A percentile compares a stretch with the other conserved stretches of the same genome.
These are phyloP conservation scores for Trissolcus japonicus DNA, from an alignment of 2,888 invertebrate species.

Conservation along the genomic window DNA sequence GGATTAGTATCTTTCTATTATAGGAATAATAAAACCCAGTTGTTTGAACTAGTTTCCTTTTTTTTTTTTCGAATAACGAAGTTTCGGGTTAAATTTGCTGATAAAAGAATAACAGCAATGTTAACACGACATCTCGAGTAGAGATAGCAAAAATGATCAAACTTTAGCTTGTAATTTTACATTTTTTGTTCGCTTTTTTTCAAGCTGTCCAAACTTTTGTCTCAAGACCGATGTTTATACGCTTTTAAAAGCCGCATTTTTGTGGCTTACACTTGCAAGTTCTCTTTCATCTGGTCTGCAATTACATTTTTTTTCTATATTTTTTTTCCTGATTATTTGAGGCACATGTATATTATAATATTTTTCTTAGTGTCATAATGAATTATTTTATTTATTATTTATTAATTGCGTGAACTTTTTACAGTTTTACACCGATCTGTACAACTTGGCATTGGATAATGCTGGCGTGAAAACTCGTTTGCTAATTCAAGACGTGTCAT, in stretches of 20 bases:
- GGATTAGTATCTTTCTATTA: conserved; percentile 17
- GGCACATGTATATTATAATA: background rate
- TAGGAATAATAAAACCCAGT: conserved; percentile 21
- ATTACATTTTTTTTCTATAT: too few relatives aligned
- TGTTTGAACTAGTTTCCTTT: conserved; percentile 14
- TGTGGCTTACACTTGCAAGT: too few relatives aligned
- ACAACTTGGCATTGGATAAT: conserved; percentile 82
- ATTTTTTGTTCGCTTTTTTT: conserved; percentile 20
- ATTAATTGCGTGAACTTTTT: conserved; percentile 2
- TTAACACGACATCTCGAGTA: background rate
- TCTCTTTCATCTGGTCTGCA: too few relatives aligned
- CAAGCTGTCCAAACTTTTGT: conserved; percentile 33
- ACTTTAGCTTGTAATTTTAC: conserved; percentile 28
- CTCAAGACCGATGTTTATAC: conserved; percentile 15
- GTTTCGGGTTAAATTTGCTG: conserved; percentile 25
- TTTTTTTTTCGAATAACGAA: conserved; percentile 12
- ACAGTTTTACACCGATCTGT: conserved; percentile 86
- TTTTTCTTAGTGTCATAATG: background rate
- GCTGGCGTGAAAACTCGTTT: conserved; percentile 80
- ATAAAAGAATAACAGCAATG: conserved; percentile 31
- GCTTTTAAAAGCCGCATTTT: too few relatives aligned
- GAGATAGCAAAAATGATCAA: conserved; percentile 17
- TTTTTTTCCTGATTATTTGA: background rate
- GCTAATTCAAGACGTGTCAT: conserved; percentile 79
- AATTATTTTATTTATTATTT: background rate